Conservation (phyloP, 2,888 invertebrate species). For the Blera fallax region DNA sequence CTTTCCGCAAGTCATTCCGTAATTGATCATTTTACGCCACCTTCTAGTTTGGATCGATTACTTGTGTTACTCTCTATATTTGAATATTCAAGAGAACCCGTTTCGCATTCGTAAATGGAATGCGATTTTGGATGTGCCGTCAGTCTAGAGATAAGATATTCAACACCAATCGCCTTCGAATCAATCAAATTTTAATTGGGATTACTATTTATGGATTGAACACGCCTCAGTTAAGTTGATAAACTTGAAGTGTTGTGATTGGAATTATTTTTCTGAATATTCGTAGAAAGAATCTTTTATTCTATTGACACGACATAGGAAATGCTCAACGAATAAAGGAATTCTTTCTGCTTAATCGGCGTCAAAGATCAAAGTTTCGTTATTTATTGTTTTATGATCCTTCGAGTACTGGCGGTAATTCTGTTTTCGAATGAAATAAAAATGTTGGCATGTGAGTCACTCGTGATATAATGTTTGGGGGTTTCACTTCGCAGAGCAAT, state of each 20-base stretch:
- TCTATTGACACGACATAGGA: not conserved
- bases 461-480: no score
- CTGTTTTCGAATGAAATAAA: no score
- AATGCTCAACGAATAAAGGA: not conserved
- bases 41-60: not conserved
- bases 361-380: not conserved
- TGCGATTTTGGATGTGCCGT: not conserved
- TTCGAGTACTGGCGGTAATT: not conserved
- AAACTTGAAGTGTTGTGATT: slow-evolving; percentile 2
- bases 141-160: not conserved
- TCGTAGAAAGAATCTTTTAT: not conserved
- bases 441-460: no score
- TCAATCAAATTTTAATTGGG: slow-evolving; percentile 19
- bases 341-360: not conserved
- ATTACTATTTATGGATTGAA: not conserved
- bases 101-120: not conserved
- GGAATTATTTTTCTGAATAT: not conserved
- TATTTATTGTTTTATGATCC: not conserved
- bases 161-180: not conserved
- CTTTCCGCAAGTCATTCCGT: not conserved
- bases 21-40: not conserved
- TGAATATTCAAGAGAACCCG: not conserved
- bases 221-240: not conserved
- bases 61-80: not conserved
- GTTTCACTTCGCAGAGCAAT: no score